Conservation (phyloP, 30 jellyfish, hydroid and myxozoan genomes). For the Nemopilema nomurai region DNA sequence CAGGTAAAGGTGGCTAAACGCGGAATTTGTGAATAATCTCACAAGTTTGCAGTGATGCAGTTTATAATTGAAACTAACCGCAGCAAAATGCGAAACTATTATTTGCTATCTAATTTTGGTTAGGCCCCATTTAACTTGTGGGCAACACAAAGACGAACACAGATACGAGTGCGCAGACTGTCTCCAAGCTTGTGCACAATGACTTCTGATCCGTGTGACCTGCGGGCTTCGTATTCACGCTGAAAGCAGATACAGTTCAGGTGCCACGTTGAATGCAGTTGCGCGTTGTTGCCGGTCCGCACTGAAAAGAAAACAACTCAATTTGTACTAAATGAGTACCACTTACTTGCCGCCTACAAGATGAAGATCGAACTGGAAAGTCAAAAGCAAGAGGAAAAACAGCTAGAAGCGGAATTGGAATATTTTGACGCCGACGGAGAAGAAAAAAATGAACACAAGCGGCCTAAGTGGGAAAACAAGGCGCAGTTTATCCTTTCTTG, state of each 20-base stretch:
- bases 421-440: neutral
- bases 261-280: constrained; percentile 41
- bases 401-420: constrained; percentile 5
- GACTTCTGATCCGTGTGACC: constrained; percentile 58
- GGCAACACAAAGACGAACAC: too few relatives aligned
- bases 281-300: neutral
- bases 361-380: constrained; percentile 54
- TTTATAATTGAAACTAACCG: too few relatives aligned
- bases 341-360: neutral
- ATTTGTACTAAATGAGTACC: neutral
- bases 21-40: too few relatives aligned
- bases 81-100: too few relatives aligned
- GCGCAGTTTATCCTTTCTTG: constrained; percentile 83
- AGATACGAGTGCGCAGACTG: neutral
- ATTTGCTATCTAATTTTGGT: too few relatives aligned
- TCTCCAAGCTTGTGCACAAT: neutral
- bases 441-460: constrained; percentile 11
- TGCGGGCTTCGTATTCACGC: constrained; percentile 2
- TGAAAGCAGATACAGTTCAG: neutral
- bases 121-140: too few relatives aligned
- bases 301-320: neutral
- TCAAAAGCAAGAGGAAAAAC: constrained; percentile 27
- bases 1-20: too few relatives aligned
- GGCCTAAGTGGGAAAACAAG: constrained; percentile 90
- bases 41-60: too few relatives aligned